Conservation (phyloP, 2,888 invertebrate species). For the Ectemnius cavifrons region DNA sequence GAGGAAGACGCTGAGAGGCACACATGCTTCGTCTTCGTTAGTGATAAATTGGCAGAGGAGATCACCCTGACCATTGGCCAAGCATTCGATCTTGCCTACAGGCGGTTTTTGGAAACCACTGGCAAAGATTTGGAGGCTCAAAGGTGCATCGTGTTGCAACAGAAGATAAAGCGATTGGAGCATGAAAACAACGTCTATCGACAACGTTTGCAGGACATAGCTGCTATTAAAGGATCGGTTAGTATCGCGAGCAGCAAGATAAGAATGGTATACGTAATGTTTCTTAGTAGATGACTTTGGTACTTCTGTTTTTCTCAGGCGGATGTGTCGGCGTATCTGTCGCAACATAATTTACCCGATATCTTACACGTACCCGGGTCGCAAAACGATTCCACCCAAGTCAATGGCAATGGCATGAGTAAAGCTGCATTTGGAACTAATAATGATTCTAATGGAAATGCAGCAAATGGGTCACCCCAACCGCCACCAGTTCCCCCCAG, state of each 20-base stretch:
- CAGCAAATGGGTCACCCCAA: slow-evolving; percentile 72
- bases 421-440: slow-evolving; percentile 62
- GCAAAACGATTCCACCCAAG: slow-evolving; percentile 63
- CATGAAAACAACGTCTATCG: slow-evolving; percentile 91
- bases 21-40: slow-evolving; percentile 98
- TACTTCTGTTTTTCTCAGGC: slow-evolving; percentile 57
- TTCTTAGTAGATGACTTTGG: not conserved
- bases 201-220: slow-evolving; percentile 86
- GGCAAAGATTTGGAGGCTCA: slow-evolving; percentile 93
- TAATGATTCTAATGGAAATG: slow-evolving; percentile 75
- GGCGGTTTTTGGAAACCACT: slow-evolving; percentile 94
- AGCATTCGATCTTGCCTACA: slow-evolving; percentile 98
- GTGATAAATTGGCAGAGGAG: slow-evolving; percentile 97
- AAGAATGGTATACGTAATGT: not conserved
- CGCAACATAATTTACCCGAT: slow-evolving; percentile 79
- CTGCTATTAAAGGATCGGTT: slow-evolving; percentile 79
- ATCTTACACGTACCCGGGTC: slow-evolving; percentile 76
- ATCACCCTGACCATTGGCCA: slow-evolving; percentile 99
- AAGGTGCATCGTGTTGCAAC: slow-evolving; percentile 88
- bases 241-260: slow-evolving; percentile 38
- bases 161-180: slow-evolving; percentile 92
- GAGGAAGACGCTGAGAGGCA: slow-evolving; percentile 87
- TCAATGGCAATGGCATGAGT: slow-evolving; percentile 65
- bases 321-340: slow-evolving; percentile 79
- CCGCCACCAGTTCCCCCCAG: slow-evolving; percentile 74